These are phyloP conservation scores for Mormyrus lacerda DNA, from an alignment of 2,113 vertebrate species.

Conservation along the genomic window DNA sequence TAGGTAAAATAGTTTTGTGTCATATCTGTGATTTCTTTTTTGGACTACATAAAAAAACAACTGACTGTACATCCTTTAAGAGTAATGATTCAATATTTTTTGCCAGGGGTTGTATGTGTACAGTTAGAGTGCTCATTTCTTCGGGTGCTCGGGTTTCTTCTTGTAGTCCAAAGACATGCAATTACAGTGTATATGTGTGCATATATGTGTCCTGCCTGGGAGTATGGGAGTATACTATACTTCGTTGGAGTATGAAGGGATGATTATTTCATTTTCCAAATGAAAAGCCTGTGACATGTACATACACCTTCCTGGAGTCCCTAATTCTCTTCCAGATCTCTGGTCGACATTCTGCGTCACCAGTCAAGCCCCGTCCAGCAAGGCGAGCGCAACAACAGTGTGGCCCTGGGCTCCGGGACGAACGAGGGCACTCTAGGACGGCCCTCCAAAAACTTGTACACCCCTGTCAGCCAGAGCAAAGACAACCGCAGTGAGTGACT, in stretches of 20 bases:
- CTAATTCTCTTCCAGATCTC: slow-evolving; percentile 56
- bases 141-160: not conserved
- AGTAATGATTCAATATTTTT: too few relatives aligned
- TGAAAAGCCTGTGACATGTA: not conserved
- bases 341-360: slow-evolving; percentile 84
- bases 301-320: not conserved
- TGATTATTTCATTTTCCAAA: not conserved
- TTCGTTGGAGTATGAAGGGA: not conserved
- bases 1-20: too few relatives aligned
- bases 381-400: slow-evolving; percentile 78
- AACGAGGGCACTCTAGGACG: slow-evolving; percentile 69
- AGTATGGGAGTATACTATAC: not conserved
- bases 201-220: not conserved
- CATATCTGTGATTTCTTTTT: too few relatives aligned
- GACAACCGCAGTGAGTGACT: slow-evolving; percentile 73
- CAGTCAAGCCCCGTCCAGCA: slow-evolving; percentile 74
- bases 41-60: too few relatives aligned
- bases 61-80: too few relatives aligned
- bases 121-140: not conserved
- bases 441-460: slow-evolving; percentile 77
- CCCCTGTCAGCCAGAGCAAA: slow-evolving; percentile 67
- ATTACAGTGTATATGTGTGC: not conserved
- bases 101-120: too few relatives aligned
- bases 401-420: slow-evolving; percentile 63
- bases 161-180: not conserved